These are phyloP conservation scores for Brachyalestes nurse DNA, from an alignment of 2,797 vertebrate species.

Conservation along the genomic window DNA sequence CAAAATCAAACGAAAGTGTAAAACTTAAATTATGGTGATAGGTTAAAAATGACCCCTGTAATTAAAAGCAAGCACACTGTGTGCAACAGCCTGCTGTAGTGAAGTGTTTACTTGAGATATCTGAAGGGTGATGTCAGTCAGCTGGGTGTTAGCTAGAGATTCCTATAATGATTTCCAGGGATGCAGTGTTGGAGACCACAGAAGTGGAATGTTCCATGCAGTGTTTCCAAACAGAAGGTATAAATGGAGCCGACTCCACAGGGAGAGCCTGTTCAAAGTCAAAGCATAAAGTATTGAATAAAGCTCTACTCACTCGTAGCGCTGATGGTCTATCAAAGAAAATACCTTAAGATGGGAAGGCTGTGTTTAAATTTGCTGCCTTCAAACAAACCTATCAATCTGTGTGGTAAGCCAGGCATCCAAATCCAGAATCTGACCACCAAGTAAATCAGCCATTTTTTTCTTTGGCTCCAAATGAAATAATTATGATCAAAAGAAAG, in stretches of 20 bases:
- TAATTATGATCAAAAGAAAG: constrained; percentile 59
- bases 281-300: constrained; percentile 17
- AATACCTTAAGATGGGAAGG: constrained; percentile 2
- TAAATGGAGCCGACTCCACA: constrained; percentile 19
- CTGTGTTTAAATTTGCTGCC: not conserved
- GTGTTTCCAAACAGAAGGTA: constrained; percentile 36
- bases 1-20: constrained; percentile 33
- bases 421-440: constrained; percentile 10
- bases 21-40: not conserved
- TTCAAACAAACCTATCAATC: constrained; percentile 1
- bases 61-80: not conserved
- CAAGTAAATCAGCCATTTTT: constrained; percentile 60
- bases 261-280: constrained; percentile 7
- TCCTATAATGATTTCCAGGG: constrained; percentile 47
- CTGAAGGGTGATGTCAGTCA: constrained; percentile 58
- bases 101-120: constrained; percentile 44
- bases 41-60: not conserved
- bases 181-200: constrained; percentile 52
- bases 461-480: constrained; percentile 57
- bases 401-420: not conserved
- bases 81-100: not conserved
- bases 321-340: constrained; percentile 19
- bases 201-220: constrained; percentile 47
- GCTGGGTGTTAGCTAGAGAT: constrained; percentile 49
- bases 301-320: constrained; percentile 3